Evolutionary conservation across 2,888 invertebrate genomes (phyloP), one percentile per base, ranked within the genome.

Genomic region (Deroplatys truncata): DNA sequence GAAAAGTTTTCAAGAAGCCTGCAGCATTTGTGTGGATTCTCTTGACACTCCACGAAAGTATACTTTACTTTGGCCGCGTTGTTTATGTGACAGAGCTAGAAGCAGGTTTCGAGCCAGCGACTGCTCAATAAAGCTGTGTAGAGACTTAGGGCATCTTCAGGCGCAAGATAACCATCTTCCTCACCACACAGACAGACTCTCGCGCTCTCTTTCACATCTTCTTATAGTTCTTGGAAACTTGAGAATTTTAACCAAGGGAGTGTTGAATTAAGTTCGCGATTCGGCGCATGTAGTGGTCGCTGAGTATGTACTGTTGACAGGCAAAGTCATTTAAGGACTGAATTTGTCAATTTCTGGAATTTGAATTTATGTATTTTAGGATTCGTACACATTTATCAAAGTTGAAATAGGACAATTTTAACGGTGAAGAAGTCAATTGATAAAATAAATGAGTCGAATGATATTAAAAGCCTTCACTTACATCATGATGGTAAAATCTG

Each of bases 111-210:
- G 20, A 56, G 56, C 49, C 28, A 56, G 28, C 56, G 56, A 56
- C 86, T 86, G 72, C 28, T 86, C 56, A 86, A 86, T 86, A 86
- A 86, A 86, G 86, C 86, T 86, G 86, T 72, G 86, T 3, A 20
- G 56, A 25, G n/a, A 20, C 72, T 56, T 49, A 28, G 72, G 29
- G 86, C 28, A 86, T 56, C 86, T 86, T 56, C 86, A 86, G 72
- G 86, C 86, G 16, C 43, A n/a, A 86, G 86, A 86, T 86, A 86
- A 86, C 56, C 49, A 86, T 86, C 86, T 86, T 86, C 86, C 28
- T 86, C 86, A 86, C 86, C 56, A 25, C 56, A 72, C 56, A 72
- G 56, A 56, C 56, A 56, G 56, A 72, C 56, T 20, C 56, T 72
- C 56, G 56, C 56, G 25, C 25, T 72, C 56, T 72, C 56, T 72